These are phyloP conservation scores for Tolmerus cingulatus DNA, from an alignment of 2,888 invertebrate species.

Conservation along the genomic window DNA sequence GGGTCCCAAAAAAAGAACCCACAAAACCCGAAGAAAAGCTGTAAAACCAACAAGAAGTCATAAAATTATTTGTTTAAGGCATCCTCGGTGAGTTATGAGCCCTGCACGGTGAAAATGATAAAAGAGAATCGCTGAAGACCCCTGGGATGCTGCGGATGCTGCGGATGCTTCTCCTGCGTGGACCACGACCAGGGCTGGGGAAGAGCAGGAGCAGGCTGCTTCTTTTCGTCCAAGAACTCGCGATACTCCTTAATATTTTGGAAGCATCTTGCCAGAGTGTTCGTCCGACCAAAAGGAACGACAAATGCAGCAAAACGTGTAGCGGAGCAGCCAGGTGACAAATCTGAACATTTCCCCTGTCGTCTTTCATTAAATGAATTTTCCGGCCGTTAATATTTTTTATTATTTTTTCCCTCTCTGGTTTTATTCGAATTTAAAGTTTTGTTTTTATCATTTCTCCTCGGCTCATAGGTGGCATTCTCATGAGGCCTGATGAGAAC, in stretches of 20 bases:
- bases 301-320: neutral
- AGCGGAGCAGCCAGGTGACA: conserved; percentile 37
- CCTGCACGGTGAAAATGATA: conserved; percentile 26
- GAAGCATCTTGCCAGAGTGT: neutral
- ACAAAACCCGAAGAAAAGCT: conserved; percentile 27
- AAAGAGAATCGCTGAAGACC: conserved; percentile 33
- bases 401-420: neutral
- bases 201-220: neutral
- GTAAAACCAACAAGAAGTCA: conserved; percentile 42
- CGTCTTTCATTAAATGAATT: conserved; percentile 38
- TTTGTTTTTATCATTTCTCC: conserved; percentile 24
- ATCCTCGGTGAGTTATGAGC: conserved; percentile 29
- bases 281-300: neutral
- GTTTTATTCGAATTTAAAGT: conserved; percentile 6
- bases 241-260: neutral
- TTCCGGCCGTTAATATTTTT: conserved; percentile 16
- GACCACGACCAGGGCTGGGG: neutral
- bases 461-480: conserved; percentile 29
- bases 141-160: neutral
- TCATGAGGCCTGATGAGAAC: conserved; percentile 13
- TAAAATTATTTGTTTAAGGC: conserved; percentile 43
- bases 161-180: neutral
- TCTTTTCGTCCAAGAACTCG: neutral
- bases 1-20: neutral
- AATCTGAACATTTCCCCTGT: conserved; percentile 39